Evolutionary conservation across 2,888 invertebrate genomes (phyloP), one percentile per base, ranked within the genome.

Genomic region (Luperina nickerlii): DNA sequence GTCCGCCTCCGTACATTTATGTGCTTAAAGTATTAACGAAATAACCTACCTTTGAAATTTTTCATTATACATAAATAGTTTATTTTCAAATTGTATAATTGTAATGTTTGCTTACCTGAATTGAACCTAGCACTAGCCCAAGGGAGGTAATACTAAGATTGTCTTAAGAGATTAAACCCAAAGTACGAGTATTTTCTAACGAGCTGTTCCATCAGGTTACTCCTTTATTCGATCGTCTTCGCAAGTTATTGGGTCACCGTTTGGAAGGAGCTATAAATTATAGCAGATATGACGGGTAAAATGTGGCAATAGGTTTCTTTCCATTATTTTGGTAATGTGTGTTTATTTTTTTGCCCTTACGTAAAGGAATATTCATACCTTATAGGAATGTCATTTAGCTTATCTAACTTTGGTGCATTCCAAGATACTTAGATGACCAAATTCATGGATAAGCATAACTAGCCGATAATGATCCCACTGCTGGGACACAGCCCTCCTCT

Each of bases 101-200:
- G 15, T 62, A n/a, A n/a, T 2, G 32, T 18, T 9, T 11, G 38
- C 27, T 5, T 20, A 79, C 9, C 71, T 38, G 20, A 38, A 71
- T 8, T 62, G 0, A 62, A 72, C 27, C 42, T 18, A 68, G 3
- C 27, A 24, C 74, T 68, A 75, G 65, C 60, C 48, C 38, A 13
- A 42, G 13, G 38, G 20, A 65, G 15, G 62, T 72, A 67, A 65
- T 60, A 32, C 68, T 32, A 15, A 54, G 54, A 66, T 57, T 32
- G 27, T 20, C 57, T 45, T n/a, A 32, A 32, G 0, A 73, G 85
- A 85, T 83, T 71, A 79, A 15, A 32, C 24, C 48, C 8, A 81
- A 83, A 85, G 81, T n/a, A n/a, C n/a, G n/a, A n/a, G n/a, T 81
- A 81, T 81, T 83, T 85, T 71, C 54, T 85, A 74, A 81, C 76